Percentiles rank a stretch among this genome's conserved stretches.
Conservation (phyloP, 92 coral and sea anemone genomes). For the Paramuricea clavata region DNA sequence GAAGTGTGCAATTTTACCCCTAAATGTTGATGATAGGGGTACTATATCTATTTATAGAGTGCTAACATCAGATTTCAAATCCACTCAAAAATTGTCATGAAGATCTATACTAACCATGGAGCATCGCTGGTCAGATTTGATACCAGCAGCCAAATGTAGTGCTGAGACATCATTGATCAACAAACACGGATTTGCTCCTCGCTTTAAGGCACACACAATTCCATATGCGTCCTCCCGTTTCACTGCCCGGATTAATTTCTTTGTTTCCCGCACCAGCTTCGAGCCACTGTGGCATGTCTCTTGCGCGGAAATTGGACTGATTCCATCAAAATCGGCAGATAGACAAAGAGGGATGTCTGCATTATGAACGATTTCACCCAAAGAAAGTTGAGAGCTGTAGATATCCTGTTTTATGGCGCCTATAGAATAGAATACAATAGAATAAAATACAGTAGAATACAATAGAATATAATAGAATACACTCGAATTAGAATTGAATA, state of each 20-base stretch:
- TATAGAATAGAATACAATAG: not conserved
- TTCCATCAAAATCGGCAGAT: not conserved
- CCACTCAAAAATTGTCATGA: no score
- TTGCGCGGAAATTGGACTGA: slow-evolving; percentile 41
- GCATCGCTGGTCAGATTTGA: slow-evolving; percentile 78
- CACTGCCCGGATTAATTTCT: slow-evolving; percentile 18
- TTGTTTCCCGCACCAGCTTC: slow-evolving; percentile 4
- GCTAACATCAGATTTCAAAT: no score
- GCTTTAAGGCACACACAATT: slow-evolving; percentile 56
- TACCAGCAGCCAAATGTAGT: slow-evolving; percentile 83
- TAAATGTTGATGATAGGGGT: no score
- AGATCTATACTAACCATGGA: slow-evolving; percentile 63
- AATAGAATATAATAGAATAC: no score
- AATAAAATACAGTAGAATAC: no score
- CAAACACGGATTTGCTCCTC: slow-evolving; percentile 83
- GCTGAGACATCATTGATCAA: slow-evolving; percentile 82
- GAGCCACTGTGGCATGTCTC: not conserved
- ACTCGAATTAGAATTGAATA: no score
- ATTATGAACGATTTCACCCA: slow-evolving; percentile 23
- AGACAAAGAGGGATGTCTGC: not conserved
- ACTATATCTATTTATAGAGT: no score
- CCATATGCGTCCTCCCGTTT: slow-evolving; percentile 38
- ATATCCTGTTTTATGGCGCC: not conserved
- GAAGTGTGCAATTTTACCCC: no score
- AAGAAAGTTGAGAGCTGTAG: slow-evolving; percentile 26